phyloP scores from a whole-genome alignment of 2,113 vertebrate genomes.

The Ginglymostoma cirratum region DNA sequence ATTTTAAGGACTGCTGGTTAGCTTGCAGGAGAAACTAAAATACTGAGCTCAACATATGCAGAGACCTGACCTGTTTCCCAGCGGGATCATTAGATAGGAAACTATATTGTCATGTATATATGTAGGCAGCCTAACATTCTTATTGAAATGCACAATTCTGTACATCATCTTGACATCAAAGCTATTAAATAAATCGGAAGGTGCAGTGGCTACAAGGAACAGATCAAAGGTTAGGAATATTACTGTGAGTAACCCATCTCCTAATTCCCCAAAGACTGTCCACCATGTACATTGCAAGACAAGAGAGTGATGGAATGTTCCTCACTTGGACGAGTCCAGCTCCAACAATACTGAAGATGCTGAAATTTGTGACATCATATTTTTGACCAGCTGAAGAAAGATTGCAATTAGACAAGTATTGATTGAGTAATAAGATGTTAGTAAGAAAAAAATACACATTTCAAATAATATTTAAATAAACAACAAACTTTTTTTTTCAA shows the following conservation, averaged over 20 bases:
- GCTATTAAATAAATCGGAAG: not conserved
- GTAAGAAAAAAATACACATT: not conserved
- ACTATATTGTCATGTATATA: not conserved
- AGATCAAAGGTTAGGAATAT: no score
- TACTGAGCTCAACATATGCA: not conserved
- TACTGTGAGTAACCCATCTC: no score
- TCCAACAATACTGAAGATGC: not conserved
- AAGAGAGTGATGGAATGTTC: no score
- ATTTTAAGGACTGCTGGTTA: not conserved
- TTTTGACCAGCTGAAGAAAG: not conserved
- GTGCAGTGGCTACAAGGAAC: not conserved
- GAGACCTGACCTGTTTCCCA: not conserved
- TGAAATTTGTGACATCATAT: not conserved
- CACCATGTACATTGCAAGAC: no score
- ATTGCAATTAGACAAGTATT: not conserved
- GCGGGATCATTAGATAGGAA: not conserved
- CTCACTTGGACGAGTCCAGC: no score
- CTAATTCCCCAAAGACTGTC: no score
- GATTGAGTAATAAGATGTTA: not conserved
- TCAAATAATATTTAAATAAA: not conserved
- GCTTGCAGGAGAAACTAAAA: not conserved
- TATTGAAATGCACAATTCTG: not conserved
- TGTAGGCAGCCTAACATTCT: not conserved
- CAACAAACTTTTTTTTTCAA: not conserved
- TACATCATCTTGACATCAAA: not conserved